Percentiles rank a stretch among this genome's conserved stretches.
Evolutionary conservation across 2,888 invertebrate species (phyloP).

Genomic region (Diaprepes abbreviatus): DNA sequence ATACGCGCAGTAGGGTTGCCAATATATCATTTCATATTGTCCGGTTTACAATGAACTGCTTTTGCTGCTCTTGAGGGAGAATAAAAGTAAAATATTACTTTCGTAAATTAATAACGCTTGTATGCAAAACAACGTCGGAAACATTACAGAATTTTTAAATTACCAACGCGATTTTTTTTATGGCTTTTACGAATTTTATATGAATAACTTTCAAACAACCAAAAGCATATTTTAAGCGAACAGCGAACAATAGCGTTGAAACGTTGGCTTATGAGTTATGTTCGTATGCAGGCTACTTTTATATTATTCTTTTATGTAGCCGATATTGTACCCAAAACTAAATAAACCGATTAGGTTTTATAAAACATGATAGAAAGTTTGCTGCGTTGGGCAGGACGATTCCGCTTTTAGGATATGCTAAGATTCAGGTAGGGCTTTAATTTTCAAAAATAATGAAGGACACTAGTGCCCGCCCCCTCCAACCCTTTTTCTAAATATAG

Average conservation of each 20-base stretch:
- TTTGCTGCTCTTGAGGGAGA: conserved; percentile 40
- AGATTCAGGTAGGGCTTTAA: too few relatives aligned
- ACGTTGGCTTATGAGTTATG: neutral
- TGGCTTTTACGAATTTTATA: conserved; percentile 11
- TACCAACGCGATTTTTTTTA: conserved; percentile 9
- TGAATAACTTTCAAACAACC: conserved; percentile 1
- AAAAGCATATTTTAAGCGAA: neutral
- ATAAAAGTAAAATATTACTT: conserved; percentile 51
- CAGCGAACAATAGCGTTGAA: neutral
- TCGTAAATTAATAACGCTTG: conserved; percentile 45
- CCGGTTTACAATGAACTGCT: conserved; percentile 44
- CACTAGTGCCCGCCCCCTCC: too few relatives aligned
- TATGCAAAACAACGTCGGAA: conserved; percentile 46
- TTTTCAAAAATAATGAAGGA: too few relatives aligned
- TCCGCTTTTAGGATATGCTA: too few relatives aligned
- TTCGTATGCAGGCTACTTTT: neutral
- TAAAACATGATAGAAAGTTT: too few relatives aligned
- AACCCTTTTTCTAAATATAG: too few relatives aligned
- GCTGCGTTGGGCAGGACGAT: too few relatives aligned
- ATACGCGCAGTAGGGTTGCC: conserved; percentile 48
- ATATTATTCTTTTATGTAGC: neutral
- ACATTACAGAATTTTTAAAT: conserved; percentile 20
- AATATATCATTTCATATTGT: conserved; percentile 49
- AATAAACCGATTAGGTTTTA: too few relatives aligned
- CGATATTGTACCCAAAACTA: neutral